A percentile compares a stretch with the other conserved stretches of the same genome.
Conservation (phyloP, 2,888 invertebrate genomes). For the Acanthopleura granulata region DNA sequence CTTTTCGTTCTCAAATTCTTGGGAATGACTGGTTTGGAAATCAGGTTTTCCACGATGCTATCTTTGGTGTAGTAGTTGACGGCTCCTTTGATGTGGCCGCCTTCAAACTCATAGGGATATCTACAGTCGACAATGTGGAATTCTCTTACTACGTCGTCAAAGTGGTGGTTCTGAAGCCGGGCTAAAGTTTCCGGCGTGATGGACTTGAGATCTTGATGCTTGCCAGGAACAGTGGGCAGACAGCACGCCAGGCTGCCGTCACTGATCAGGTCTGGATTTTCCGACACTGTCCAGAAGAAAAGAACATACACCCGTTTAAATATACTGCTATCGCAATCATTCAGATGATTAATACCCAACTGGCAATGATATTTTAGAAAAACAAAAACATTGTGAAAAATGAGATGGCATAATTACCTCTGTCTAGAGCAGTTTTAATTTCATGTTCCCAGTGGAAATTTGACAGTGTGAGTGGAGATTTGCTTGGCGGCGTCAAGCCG, state of each 20-base stretch:
- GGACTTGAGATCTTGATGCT: constrained; percentile 63
- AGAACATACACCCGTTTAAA: too few relatives aligned
- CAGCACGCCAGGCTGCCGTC: constrained; percentile 37
- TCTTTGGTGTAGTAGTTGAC: constrained; percentile 86
- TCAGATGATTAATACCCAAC: too few relatives aligned
- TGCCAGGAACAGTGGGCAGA: constrained; percentile 58
- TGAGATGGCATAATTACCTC: too few relatives aligned
- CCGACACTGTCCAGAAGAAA: not conserved
- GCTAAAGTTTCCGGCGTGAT: constrained; percentile 56
- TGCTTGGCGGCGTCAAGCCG: too few relatives aligned
- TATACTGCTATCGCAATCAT: too few relatives aligned
- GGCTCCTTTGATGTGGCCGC: constrained; percentile 87
- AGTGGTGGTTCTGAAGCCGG: constrained; percentile 72
- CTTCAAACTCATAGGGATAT: constrained; percentile 94
- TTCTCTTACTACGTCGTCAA: constrained; percentile 75
- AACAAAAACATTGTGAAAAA: too few relatives aligned
- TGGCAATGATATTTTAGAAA: too few relatives aligned
- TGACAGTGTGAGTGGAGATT: too few relatives aligned
- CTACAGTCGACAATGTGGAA: constrained; percentile 91
- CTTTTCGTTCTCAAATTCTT: constrained; percentile 63
- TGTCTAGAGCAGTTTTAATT: too few relatives aligned
- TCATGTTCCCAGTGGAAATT: too few relatives aligned
- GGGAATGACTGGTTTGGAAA: constrained; percentile 56
- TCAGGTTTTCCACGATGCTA: constrained; percentile 77
- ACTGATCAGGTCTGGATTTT: constrained; percentile 3